Base-by-base conservation (phyloP, 2,797 vertebrate genomes). In the Antennarius maculatus region DNA sequence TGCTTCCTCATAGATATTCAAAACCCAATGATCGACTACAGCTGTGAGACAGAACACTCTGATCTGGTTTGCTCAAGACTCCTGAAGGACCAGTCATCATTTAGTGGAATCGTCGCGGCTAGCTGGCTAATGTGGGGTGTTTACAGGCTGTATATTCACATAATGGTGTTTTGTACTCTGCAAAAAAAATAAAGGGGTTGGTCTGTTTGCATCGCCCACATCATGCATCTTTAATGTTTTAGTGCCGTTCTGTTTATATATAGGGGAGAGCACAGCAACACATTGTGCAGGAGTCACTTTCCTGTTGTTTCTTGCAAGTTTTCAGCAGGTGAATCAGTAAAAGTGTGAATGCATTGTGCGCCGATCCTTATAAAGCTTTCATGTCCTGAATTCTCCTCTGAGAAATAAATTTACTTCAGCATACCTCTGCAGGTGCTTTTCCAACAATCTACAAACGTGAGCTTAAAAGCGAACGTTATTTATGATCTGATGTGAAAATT, bases 141-240 rank as follows among this genome's bases (percentile, higher is more conserved):
- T 80, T 71, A 51, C 60, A 72, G 52, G 18, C 56, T 51, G 56
- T 46, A 69, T 71, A 79, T 61, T 49, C 65, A 79, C 50, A 68
- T 77, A 81, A 80, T 58, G 46, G 69, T 76, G 74, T 78, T 66
- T 80, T 73, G 45, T 64, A 3, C 67, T 70, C 50, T 48, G 62
- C 70, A 73, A 66, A 74, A 64, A 74, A 34, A 8, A 3, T 31
- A 34, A 34, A 4, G 31, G 66, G 68, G 53, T 61, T 27, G 61
- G 54, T 66, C 41, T 76, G 71, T 73, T 81, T 81, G 67, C 72
- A 59, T 6, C 37, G 42, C 12, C 8, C 48, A 48, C 49, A 60
- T 61, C 34, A 17, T 54, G 39, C 64, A 29, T 66, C 48, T 78
- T 85, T 63, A 75, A 84, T 82, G 71, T 72, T 72, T 74, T 27